Conservation (phyloP, 2,113 vertebrate genomes). For the Cyprichromis sp. region DNA sequence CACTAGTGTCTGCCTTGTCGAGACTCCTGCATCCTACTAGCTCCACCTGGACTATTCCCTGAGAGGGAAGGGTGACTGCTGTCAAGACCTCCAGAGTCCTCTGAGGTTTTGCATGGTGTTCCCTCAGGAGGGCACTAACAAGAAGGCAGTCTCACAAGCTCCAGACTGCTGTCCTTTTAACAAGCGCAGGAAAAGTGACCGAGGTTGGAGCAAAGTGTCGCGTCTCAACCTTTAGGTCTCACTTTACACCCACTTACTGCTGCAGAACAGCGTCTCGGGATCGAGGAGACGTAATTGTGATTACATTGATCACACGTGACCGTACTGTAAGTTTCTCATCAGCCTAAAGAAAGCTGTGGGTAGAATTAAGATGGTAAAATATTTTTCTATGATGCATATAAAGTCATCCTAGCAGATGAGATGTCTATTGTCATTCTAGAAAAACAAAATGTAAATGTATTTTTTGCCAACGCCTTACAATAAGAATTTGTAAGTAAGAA, state of each 20-base stretch:
- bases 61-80: constrained; percentile 13
- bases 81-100: constrained; percentile 19
- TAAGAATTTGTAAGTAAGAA: constrained; percentile 52
- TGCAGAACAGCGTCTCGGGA: background rate
- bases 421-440: constrained; percentile 21
- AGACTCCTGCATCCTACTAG: constrained; percentile 21
- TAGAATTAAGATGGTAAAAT: constrained; percentile 47
- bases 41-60: background rate
- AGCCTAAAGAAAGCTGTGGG: constrained; percentile 25
- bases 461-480: constrained; percentile 63
- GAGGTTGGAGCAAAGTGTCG: background rate
- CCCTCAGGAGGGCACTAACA: background rate
- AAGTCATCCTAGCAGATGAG: constrained; percentile 32
- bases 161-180: constrained; percentile 9
- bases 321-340: constrained; percentile 50
- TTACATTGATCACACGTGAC: background rate
- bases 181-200: constrained; percentile 13
- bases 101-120: background rate
- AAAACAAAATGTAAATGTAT: constrained; percentile 32
- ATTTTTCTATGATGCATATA: constrained; percentile 49
- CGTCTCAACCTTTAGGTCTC: constrained; percentile 1
- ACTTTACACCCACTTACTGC: constrained; percentile 10
- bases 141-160: constrained; percentile 14
- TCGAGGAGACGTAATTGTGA: background rate
- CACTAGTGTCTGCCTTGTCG: constrained; percentile 55